Conservation (phyloP, 1,140 invertebrate species). For the Radopholus similis region DNA sequence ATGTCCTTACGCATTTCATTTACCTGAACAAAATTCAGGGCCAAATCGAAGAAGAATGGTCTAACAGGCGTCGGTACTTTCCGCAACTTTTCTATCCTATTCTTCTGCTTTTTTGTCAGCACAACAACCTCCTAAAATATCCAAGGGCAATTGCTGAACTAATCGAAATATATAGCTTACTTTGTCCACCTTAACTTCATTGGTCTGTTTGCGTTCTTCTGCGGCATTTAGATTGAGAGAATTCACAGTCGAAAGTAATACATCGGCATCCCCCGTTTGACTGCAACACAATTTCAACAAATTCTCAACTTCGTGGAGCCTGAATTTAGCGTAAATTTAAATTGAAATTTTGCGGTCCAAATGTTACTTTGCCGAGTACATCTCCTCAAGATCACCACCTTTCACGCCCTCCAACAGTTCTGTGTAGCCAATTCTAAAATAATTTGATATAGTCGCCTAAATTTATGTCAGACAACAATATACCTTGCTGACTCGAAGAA, state of each 20-base stretch:
- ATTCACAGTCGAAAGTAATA: conserved; percentile 16
- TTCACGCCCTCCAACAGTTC: conserved; percentile 36
- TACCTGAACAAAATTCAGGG: conserved; percentile 26
- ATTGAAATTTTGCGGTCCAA: not conserved
- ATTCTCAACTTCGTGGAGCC: conserved; percentile 42
- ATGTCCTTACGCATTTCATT: too few relatives aligned
- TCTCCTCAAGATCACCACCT: conserved; percentile 26
- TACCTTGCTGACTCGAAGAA: conserved; percentile 65
- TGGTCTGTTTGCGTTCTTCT: too few relatives aligned
- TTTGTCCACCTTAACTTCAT: too few relatives aligned
- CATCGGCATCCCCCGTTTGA: conserved; percentile 23
- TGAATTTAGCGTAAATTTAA: conserved; percentile 16
- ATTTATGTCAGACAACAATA: conserved; percentile 1
- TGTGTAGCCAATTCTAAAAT: conserved; percentile 67
- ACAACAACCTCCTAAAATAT: not conserved
- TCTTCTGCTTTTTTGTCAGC: conserved; percentile 8
- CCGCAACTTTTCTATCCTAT: not conserved
- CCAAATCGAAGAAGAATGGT: conserved; percentile 39
- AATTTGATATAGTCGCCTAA: conserved; percentile 71
- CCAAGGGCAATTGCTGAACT: too few relatives aligned
- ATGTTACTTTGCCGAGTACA: conserved; percentile 19
- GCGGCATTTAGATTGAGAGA: conserved; percentile 29
- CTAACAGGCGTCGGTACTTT: conserved; percentile 31
- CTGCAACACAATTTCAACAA: conserved; percentile 43
- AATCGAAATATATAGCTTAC: too few relatives aligned